Conservation (phyloP, 2,888 invertebrate genomes). For the Synergus japonicus region DNA sequence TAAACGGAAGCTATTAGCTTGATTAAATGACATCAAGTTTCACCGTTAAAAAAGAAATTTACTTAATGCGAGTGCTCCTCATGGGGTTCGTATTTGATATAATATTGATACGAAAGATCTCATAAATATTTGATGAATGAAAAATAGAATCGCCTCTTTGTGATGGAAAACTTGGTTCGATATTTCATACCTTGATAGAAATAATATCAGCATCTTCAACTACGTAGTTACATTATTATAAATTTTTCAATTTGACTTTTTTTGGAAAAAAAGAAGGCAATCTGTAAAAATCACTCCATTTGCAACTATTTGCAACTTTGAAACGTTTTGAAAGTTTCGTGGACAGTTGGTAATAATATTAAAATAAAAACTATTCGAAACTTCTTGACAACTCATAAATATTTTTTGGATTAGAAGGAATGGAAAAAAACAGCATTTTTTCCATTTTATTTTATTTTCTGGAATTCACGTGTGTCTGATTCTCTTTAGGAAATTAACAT, state of each 20-base stretch:
- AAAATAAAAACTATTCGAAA: too few species aligned
- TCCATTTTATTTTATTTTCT: constrained; percentile 7
- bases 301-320: too few species aligned
- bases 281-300: too few species aligned
- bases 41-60: not conserved
- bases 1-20: not conserved
- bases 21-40: constrained; percentile 12
- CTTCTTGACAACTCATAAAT: too few species aligned
- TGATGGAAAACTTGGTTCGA: not conserved
- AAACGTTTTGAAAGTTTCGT: too few species aligned
- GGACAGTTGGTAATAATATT: too few species aligned
- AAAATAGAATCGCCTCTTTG: not conserved
- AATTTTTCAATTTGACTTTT: too few species aligned
- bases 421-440: not conserved
- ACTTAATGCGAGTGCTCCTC: constrained; percentile 1
- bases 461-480: constrained; percentile 19
- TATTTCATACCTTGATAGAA: not conserved
- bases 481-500: constrained; percentile 21
- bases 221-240: not conserved
- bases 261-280: too few species aligned
- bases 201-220: not conserved
- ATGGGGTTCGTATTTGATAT: not conserved
- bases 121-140: constrained; percentile 5
- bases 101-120: constrained; percentile 20
- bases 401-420: not conserved